Percentiles rank a stretch among this genome's conserved stretches.
Evolutionary conservation across 2,888 invertebrate genomes (phyloP).

Genomic region (Heteromurus nitidus): DNA sequence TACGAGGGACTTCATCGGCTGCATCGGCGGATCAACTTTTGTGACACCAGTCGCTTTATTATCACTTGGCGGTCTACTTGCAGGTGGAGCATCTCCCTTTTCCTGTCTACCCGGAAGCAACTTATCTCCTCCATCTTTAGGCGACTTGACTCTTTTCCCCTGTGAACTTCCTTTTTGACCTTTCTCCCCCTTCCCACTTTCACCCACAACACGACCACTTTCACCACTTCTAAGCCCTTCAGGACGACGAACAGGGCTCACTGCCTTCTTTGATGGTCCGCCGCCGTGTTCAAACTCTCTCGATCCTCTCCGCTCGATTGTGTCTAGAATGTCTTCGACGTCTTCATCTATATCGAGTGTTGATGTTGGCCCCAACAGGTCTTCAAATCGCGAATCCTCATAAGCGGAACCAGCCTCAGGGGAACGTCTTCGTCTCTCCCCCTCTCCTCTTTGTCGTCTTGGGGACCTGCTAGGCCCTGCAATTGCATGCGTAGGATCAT

Average conservation of each 20-base stretch:
- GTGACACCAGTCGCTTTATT: conserved; percentile 12
- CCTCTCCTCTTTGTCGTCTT: conserved; percentile 27
- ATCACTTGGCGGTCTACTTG: conserved; percentile 57
- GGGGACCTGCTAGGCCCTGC: conserved; percentile 46
- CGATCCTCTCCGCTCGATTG: conserved; percentile 55
- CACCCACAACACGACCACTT: conserved; percentile 35
- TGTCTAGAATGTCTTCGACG: conserved; percentile 61
- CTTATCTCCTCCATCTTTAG: too few species aligned
- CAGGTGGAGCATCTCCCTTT: conserved; percentile 35
- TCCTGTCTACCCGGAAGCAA: conserved; percentile 42
- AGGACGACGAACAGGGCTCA: conserved; percentile 21
- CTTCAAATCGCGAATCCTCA: conserved; percentile 70
- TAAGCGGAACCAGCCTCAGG: conserved; percentile 60
- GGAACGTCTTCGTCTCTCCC: conserved; percentile 22
- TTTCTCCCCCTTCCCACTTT: conserved; percentile 33
- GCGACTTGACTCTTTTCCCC: conserved; percentile 25
- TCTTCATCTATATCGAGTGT: conserved; percentile 53
- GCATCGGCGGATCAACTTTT: background rate
- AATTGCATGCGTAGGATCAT: conserved; percentile 49
- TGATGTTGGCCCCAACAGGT: conserved; percentile 66
- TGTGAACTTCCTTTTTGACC: conserved; percentile 13
- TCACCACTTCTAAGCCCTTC: conserved; percentile 31
- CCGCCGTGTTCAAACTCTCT: conserved; percentile 39
- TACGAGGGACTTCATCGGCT: conserved; percentile 58
- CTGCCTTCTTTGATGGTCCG: conserved; percentile 23